These are phyloP conservation scores for Bujurquina vittata DNA, from an alignment of 2,113 vertebrate species.

Conservation along the genomic window DNA sequence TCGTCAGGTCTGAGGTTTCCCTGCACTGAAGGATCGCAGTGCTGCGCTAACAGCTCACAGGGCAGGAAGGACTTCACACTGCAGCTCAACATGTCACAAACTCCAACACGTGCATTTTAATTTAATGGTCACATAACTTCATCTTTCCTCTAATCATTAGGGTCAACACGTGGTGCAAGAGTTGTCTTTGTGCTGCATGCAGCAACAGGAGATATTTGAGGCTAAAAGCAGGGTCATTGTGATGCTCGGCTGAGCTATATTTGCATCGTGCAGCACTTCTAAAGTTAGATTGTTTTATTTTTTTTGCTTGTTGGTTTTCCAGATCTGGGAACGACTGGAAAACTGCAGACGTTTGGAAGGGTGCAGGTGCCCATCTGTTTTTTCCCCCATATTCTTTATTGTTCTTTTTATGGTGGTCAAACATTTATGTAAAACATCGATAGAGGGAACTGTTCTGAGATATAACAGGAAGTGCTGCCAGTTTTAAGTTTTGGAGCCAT, in stretches of 20 bases:
- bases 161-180: not conserved
- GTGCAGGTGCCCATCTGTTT: not conserved
- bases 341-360: no score
- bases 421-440: not conserved
- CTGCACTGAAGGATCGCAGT: not conserved
- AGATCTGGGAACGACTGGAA: not conserved
- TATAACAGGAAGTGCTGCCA: not conserved
- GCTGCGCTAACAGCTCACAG: not conserved
- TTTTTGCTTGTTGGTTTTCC: not conserved
- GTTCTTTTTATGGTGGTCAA: not conserved
- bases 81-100: constrained; percentile 5
- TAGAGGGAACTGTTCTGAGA: not conserved
- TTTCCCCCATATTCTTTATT: not conserved
- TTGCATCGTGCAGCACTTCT: not conserved
- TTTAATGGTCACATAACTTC: not conserved
- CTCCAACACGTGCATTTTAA: not conserved
- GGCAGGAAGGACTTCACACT: constrained; percentile 4
- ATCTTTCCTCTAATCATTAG: not conserved
- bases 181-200: not conserved
- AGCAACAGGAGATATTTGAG: not conserved
- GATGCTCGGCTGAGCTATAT: not conserved
- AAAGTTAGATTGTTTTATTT: not conserved
- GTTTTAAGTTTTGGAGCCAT: not conserved
- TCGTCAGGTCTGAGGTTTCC: constrained; percentile 32
- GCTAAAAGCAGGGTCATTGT: no score